Evolutionary conservation across 2,888 invertebrate species (phyloP).

Genomic region (Ophion slaviceki): DNA sequence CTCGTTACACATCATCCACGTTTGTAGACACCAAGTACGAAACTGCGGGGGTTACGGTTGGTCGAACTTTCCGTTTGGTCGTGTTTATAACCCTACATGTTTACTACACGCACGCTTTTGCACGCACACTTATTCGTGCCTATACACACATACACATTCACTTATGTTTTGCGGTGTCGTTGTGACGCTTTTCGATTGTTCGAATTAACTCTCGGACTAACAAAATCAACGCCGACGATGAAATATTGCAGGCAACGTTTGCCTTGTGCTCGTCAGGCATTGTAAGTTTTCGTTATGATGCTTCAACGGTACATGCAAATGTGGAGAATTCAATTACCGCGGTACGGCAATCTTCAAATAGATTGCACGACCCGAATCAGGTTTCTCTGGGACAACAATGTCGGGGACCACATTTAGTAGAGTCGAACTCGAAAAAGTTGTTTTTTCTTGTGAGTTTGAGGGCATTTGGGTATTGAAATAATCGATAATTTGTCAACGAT

Average conservation of each 20-base stretch:
- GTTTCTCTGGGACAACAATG: neutral
- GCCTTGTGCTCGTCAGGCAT: slow-evolving; percentile 29
- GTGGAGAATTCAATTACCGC: neutral
- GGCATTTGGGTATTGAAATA: neutral
- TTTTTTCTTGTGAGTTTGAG: neutral
- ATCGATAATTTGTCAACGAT: too few relatives aligned
- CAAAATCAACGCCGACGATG: slow-evolving; percentile 55
- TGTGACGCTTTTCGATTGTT: slow-evolving; percentile 60
- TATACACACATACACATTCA: neutral
- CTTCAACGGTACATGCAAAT: neutral
- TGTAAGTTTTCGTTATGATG: slow-evolving; percentile 18
- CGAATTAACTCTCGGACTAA: slow-evolving; percentile 60
- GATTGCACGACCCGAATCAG: too few relatives aligned
- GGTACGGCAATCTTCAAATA: neutral
- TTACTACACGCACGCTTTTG: neutral
- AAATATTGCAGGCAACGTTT: slow-evolving; percentile 48
- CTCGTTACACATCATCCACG: slow-evolving; percentile 52
- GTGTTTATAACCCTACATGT: slow-evolving; percentile 44
- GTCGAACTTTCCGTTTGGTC: slow-evolving; percentile 62
- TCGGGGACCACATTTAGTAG: neutral
- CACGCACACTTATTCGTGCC: neutral
- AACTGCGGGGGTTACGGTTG: slow-evolving; percentile 55
- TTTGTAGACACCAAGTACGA: slow-evolving; percentile 46
- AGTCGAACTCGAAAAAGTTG: neutral
- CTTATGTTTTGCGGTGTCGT: slow-evolving; percentile 25